Percentiles rank a stretch among this genome's conserved stretches.
These are phyloP conservation scores for Arenaria interpres DNA, from an alignment of 2,113 vertebrate genomes.

Conservation along the genomic window DNA sequence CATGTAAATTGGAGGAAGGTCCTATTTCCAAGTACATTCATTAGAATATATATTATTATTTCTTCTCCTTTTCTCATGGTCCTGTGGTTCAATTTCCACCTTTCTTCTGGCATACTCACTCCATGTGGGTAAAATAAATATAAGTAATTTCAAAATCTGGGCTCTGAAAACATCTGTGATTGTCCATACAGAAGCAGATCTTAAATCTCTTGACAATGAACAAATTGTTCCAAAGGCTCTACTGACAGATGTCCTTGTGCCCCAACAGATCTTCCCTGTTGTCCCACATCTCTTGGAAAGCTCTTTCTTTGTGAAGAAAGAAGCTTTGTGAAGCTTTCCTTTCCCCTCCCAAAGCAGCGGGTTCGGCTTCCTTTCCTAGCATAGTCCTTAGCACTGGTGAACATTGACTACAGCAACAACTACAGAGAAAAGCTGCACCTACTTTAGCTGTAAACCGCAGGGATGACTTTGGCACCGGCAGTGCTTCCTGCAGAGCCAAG, in stretches of 20 bases:
- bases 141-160: not conserved
- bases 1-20: not conserved
- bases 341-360: not conserved
- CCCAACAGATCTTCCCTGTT: not conserved
- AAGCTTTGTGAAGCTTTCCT: too few relatives aligned
- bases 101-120: not conserved
- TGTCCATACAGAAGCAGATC: not conserved
- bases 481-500: not conserved
- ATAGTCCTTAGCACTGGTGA: not conserved
- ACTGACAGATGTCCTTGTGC: not conserved
- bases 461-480: not conserved
- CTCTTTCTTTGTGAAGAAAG: not conserved
- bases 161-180: not conserved
- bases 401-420: not conserved
- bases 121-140: not conserved
- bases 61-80: not conserved
- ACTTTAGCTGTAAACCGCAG: not conserved
- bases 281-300: not conserved
- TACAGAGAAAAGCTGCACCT: not conserved
- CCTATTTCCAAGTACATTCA: not conserved
- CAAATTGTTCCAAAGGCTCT: not conserved
- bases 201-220: not conserved
- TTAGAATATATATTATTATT: too few relatives aligned
- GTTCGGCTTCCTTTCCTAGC: not conserved
- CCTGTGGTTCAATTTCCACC: not conserved